Evolutionary conservation across 2,797 vertebrate genomes (phyloP), one percentile per base, ranked within the genome.

Genomic region (Morus bassanus): DNA sequence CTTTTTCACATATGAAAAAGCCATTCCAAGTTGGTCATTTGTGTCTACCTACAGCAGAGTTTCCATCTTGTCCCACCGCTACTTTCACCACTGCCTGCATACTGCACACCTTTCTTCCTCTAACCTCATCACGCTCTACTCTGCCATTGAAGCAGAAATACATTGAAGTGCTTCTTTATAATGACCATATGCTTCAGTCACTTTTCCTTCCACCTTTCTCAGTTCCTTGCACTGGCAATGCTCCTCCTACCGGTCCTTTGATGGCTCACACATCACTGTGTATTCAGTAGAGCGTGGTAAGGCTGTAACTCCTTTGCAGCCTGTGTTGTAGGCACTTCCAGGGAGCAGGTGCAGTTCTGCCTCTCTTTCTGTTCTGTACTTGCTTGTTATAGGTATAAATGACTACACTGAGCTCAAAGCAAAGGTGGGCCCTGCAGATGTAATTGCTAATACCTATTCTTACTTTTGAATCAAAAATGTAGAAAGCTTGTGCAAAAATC

Each of bases 221-320:
- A 48, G 31, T n/a, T 83, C 11, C 61, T 69, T 93, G 56, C 41
- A 4, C 27, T 57, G 35, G 35, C 17, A n/a, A 9, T 21, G 25
- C 25, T 78, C 46, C 61, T 95, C 75, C 86, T 61, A 51, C 61
- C 18, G 18, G 56, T 50, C 18, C 69, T 91, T 50, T 89, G 79
- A 70, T 84, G 85, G 63, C 63, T 88, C 57, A 37, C 28, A 45
- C 46, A 17, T 13, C 2, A 4, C 0, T 0, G 24, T 61, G 41
- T 17, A 2, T 24, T 27, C 43, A 46, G 48, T 18, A 74, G n/a
- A 67, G 63, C 0, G 0, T 33, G 51, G 23, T 19, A 19, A 60
- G 60, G 46, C 16, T 94, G 41, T 24, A 6, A 41, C 35, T 82
- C 28, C 24, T 63, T 59, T 76, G 39, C 33, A 25, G 9, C 0